phyloP scores from a whole-genome alignment of 2,113 vertebrate species.

The Sinocyclocheilus maitianheensis region DNA sequence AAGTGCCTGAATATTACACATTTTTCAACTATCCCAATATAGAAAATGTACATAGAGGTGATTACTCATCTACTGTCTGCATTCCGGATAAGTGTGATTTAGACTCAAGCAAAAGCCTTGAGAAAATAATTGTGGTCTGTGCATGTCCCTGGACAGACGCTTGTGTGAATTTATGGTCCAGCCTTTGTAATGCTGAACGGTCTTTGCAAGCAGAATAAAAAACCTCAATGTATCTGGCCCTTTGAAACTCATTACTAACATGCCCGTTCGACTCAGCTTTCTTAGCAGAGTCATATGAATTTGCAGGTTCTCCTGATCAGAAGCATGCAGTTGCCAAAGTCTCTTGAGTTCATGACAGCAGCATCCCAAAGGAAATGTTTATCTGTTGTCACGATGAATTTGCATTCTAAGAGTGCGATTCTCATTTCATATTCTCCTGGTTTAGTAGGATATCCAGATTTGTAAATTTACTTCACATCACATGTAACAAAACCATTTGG shows the following conservation, averaged over 20 bases:
- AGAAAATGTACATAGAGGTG: conserved; percentile 6
- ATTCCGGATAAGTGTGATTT: conserved; percentile 23
- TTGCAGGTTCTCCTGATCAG: neutral
- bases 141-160: neutral
- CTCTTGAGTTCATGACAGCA: neutral
- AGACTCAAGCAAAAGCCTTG: neutral
- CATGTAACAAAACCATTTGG: too few relatives aligned
- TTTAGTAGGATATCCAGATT: neutral
- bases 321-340: neutral
- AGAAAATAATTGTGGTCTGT: conserved; percentile 15
- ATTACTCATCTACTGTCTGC: conserved; percentile 11
- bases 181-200: neutral
- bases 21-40: neutral
- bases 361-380: conserved; percentile 31
- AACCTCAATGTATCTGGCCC: neutral
- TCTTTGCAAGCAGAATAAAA: conserved; percentile 11
- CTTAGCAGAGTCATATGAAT: neutral
- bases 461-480: neutral
- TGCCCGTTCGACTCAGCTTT: neutral
- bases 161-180: conserved; percentile 4
- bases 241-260: neutral
- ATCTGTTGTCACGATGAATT: conserved; percentile 15
- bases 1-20: conserved; percentile 16
- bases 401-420: neutral
- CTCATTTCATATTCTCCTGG: neutral